These are phyloP conservation scores for Agrochola lychnidis DNA, from an alignment of 2,888 invertebrate species.

Conservation along the genomic window DNA sequence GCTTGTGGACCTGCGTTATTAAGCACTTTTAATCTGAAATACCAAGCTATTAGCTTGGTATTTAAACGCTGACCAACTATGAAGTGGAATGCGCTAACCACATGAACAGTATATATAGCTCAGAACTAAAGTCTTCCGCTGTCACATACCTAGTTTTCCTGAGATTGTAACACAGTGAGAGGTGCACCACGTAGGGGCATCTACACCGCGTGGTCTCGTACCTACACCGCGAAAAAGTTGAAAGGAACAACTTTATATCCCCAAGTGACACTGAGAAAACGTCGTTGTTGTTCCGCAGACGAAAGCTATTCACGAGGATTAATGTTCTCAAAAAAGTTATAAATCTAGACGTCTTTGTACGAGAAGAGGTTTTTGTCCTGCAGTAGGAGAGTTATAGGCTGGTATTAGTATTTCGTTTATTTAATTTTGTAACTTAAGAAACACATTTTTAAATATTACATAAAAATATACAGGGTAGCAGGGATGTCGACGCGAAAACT, in stretches of 20 bases:
- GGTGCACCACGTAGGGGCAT: background rate
- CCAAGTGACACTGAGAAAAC: background rate
- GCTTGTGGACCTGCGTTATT: background rate
- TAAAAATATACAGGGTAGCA: too few relatives aligned
- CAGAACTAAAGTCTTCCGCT: background rate
- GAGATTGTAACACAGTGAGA: background rate
- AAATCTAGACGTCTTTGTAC: background rate
- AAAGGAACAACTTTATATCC: background rate
- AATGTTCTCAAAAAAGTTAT: background rate
- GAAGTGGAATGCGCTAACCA: background rate
- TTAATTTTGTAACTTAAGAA: too few relatives aligned
- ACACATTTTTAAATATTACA: too few relatives aligned
- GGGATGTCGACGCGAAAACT: too few relatives aligned
- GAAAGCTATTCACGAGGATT: background rate
- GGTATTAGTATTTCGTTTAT: too few relatives aligned
- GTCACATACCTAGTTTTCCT: too few relatives aligned
- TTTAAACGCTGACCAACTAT: background rate
- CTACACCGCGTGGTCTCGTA: background rate
- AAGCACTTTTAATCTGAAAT: background rate
- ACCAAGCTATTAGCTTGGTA: background rate
- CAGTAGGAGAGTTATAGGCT: background rate
- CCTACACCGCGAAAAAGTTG: background rate
- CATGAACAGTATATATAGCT: too few relatives aligned
- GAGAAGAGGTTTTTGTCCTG: background rate
- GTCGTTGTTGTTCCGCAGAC: background rate